Percentiles rank a stretch among this genome's conserved stretches.
Evolutionary conservation across 2,113 vertebrate species (phyloP).

Genomic region (Emydura subglobosa): DNA sequence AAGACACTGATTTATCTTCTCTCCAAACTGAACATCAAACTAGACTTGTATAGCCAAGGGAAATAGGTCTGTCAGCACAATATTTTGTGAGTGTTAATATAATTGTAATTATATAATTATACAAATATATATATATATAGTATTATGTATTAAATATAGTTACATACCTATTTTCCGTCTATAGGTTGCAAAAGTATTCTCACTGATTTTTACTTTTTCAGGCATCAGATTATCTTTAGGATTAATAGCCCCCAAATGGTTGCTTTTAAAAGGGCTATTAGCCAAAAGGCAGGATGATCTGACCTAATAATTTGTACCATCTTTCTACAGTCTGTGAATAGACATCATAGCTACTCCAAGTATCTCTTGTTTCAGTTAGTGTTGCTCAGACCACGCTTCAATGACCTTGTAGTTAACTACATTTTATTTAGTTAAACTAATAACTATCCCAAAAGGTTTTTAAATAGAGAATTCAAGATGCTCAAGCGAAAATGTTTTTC

Average conservation of each 20-base stretch:
- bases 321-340: background rate
- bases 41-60: background rate
- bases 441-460: background rate
- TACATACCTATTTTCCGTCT: background rate
- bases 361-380: background rate
- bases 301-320: background rate
- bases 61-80: background rate
- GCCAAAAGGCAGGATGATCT: background rate
- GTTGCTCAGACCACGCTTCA: background rate
- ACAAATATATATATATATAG: background rate
- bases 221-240: background rate
- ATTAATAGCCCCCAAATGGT: background rate
- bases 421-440: background rate
- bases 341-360: background rate
- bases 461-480: background rate
- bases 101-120: background rate
- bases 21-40: background rate
- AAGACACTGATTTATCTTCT: background rate
- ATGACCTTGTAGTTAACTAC: background rate
- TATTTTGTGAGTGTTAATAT: background rate
- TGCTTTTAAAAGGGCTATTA: background rate
- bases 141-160: background rate
- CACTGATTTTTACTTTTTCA: background rate
- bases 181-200: background rate
- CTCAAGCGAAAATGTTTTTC: background rate